Percentiles rank a stretch among this genome's conserved stretches.
These are phyloP conservation scores for Enchytraeus crypticus DNA, from an alignment of 2,888 invertebrate species.

Conservation along the genomic window DNA sequence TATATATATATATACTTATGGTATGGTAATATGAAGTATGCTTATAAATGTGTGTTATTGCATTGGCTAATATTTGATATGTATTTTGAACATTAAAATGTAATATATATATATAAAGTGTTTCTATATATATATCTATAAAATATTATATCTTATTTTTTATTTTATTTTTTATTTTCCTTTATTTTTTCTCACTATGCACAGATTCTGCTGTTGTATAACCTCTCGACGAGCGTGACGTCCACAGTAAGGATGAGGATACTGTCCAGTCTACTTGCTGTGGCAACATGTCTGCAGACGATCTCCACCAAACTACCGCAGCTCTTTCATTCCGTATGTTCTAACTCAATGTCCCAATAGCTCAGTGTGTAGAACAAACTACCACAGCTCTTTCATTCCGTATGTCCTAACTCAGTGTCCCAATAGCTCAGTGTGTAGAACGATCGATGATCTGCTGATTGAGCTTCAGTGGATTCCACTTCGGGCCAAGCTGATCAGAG, in stretches of 20 bases:
- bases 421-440: too few species aligned
- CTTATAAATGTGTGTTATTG: not conserved
- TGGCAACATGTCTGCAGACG: conserved; percentile 30
- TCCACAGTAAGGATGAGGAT: conserved; percentile 28
- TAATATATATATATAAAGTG: not conserved
- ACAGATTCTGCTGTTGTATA: not conserved
- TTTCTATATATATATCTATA: too few species aligned
- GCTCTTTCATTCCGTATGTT: conserved; percentile 29
- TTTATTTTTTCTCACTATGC: too few species aligned
- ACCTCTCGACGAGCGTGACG: not conserved
- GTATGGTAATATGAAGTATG: not conserved
- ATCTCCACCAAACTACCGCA: conserved; percentile 31
- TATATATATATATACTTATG: not conserved
- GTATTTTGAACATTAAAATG: not conserved
- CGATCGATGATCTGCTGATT: too few species aligned
- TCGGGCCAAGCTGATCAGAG: too few species aligned
- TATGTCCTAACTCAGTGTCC: not conserved
- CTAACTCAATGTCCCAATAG: too few species aligned
- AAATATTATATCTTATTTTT: too few species aligned
- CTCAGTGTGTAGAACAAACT: too few species aligned
- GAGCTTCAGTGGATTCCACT: too few species aligned
- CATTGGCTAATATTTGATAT: not conserved
- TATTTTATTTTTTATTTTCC: too few species aligned
- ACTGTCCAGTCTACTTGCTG: conserved; percentile 32
- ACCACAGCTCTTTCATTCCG: conserved; percentile 33